Percentiles rank a stretch among this genome's conserved stretches.
phyloP scores from a whole-genome alignment of 1,140 invertebrate species.

The Drosophila mojavensis region DNA sequence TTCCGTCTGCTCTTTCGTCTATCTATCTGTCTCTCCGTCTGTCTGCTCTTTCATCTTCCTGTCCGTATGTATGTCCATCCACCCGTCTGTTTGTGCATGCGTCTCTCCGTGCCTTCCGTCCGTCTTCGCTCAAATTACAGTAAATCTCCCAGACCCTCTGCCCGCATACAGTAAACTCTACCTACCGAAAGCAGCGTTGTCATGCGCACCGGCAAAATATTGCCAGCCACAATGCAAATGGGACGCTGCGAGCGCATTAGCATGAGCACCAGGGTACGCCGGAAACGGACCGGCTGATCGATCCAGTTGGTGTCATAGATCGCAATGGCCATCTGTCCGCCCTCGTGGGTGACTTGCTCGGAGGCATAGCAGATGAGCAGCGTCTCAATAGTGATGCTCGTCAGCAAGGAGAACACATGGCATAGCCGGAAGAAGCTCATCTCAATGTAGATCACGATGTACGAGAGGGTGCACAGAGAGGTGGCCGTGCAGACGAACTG shows the following conservation, averaged over 20 bases:
- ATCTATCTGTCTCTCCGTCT: too few species aligned
- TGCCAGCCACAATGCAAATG: slow-evolving; percentile 39
- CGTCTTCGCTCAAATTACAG: too few species aligned
- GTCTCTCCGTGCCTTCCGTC: too few species aligned
- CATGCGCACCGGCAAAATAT: slow-evolving; percentile 56
- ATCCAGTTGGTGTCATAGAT: slow-evolving; percentile 70
- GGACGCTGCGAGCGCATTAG: slow-evolving; percentile 53
- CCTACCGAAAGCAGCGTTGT: slow-evolving; percentile 54
- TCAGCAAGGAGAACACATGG: slow-evolving; percentile 34
- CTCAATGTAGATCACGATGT: slow-evolving; percentile 45
- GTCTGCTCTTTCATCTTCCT: too few species aligned
- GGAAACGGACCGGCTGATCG: slow-evolving; percentile 48
- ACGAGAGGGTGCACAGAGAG: slow-evolving; percentile 47
- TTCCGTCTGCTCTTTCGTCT: too few species aligned
- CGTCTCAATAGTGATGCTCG: slow-evolving; percentile 47
- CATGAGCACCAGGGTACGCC: slow-evolving; percentile 50
- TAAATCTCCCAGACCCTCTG: too few species aligned
- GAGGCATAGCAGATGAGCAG: slow-evolving; percentile 61
- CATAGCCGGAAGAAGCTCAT: slow-evolving; percentile 28
- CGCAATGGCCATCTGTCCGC: slow-evolving; percentile 38
- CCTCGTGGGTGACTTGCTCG: slow-evolving; percentile 47
- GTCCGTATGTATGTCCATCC: too few species aligned
- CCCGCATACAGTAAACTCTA: background rate
- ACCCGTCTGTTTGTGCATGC: too few species aligned
- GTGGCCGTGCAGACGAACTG: slow-evolving; percentile 63